A percentile compares a stretch with the other conserved stretches of the same genome.
These are phyloP conservation scores for Thalassophryne amazonica DNA, from an alignment of 2,797 vertebrate species.

Conservation along the genomic window DNA sequence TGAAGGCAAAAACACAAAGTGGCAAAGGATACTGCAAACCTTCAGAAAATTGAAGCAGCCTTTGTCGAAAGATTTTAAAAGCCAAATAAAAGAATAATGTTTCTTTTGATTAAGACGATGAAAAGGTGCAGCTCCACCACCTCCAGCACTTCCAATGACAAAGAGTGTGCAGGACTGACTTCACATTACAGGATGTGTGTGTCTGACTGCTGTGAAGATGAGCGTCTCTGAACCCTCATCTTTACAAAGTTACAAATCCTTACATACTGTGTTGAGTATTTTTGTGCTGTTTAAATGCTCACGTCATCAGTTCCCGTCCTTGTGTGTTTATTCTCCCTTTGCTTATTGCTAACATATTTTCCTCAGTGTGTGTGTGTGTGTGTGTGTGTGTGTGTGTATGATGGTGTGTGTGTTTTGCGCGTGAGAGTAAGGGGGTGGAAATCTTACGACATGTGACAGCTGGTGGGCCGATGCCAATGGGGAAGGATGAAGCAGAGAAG, in stretches of 20 bases:
- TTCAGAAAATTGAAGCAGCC: slow-evolving; percentile 3
- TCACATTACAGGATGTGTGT: slow-evolving; percentile 5
- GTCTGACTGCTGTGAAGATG: no score
- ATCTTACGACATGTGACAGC: slow-evolving; percentile 81
- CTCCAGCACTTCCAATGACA: slow-evolving; percentile 26
- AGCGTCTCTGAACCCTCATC: background rate
- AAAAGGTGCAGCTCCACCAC: slow-evolving; percentile 29
- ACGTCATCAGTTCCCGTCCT: background rate
- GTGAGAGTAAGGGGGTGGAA: slow-evolving; percentile 58
- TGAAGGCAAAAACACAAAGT: slow-evolving; percentile 7
- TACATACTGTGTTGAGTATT: slow-evolving; percentile 6
- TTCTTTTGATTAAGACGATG: slow-evolving; percentile 45
- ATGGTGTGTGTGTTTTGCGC: slow-evolving; percentile 15
- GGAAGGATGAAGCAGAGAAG: slow-evolving; percentile 68
- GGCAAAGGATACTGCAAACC: slow-evolving; percentile 1
- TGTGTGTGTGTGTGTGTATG: slow-evolving; percentile 2
- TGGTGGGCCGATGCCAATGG: slow-evolving; percentile 75
- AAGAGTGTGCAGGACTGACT: slow-evolving; percentile 8
- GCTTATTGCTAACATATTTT: slow-evolving; percentile 12
- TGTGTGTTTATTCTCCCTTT: slow-evolving; percentile 17
- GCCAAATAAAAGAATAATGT: slow-evolving; percentile 29
- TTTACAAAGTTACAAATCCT: background rate
- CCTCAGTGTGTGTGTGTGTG: background rate
- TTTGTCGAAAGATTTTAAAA: slow-evolving; percentile 39
- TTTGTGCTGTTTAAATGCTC: slow-evolving; percentile 12